Conservation (phyloP, 2,113 vertebrate species). For the Heloderma charlesbogerti region DNA sequence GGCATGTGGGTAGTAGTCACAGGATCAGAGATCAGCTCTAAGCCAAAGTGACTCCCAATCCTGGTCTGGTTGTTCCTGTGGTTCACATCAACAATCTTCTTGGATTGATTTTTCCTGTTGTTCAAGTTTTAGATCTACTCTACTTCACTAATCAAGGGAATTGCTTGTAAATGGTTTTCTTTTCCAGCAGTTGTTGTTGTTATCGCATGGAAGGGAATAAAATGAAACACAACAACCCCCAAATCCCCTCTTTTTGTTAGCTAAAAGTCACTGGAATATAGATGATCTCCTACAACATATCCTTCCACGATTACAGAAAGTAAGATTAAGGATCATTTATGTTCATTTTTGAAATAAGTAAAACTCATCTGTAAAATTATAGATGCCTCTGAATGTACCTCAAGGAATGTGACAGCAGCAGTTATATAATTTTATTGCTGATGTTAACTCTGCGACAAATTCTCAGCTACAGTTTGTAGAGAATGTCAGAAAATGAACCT, state of each 20-base stretch:
- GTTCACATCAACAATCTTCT: background rate
- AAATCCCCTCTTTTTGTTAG: constrained; percentile 27
- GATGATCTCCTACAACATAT: constrained; percentile 53
- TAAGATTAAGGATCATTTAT: constrained; percentile 59
- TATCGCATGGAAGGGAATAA: background rate
- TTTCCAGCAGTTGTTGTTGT: background rate
- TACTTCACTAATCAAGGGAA: constrained; percentile 48
- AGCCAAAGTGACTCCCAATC: background rate
- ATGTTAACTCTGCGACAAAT: constrained; percentile 69
- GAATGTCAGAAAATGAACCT: constrained; percentile 68
- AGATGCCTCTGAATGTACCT: constrained; percentile 61
- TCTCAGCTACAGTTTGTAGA: constrained; percentile 62
- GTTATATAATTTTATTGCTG: constrained; percentile 68
- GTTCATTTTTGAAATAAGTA: constrained; percentile 69
- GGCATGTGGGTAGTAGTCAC: background rate
- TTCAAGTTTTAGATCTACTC: constrained; percentile 40
- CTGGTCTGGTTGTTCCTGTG: background rate
- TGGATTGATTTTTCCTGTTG: constrained; percentile 22
- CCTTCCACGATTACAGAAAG: constrained; percentile 51
- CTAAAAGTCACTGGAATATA: constrained; percentile 48
- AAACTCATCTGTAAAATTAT: constrained; percentile 69
- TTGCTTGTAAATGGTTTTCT: constrained; percentile 29
- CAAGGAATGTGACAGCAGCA: constrained; percentile 67
- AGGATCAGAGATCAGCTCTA: background rate
- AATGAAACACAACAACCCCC: background rate